Evolutionary conservation across 2,888 invertebrate genomes (phyloP), one percentile per base, ranked within the genome.

Genomic region (Hydrotaea diabolus): DNA sequence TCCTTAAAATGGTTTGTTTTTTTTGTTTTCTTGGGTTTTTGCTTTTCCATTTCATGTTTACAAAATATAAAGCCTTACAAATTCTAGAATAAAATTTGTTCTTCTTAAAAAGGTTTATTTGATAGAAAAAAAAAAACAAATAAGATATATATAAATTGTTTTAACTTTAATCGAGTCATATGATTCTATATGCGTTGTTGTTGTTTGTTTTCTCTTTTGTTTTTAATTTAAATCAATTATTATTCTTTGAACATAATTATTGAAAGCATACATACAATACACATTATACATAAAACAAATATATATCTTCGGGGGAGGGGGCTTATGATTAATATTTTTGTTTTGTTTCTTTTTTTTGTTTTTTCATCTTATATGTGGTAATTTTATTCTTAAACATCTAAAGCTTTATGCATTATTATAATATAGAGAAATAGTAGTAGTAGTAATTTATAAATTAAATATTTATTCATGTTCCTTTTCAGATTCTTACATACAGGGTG

Each of bases 81-180:
- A 77, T 46, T 74, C 82, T 78, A 82, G 66, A 79, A 64, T 73
- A 77, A 84, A 81, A 76, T 83, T 76, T 83, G 82, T 85, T 86
- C 77, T 64, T 78, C 66, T 55, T 73, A 23, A 49, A 59, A 64
- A 57, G 19, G 76, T 85, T 72, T 57, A 49, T 76, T 49, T 26
- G 26, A 26, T 23, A 2, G 26, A 43, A 15, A 11, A 49, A 46
- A 26, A 39, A 21, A 80, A 80, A 72, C 43, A 71, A 64, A 80
- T 46, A 31, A 77, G 71, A 39, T 55, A 64, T 72, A 39, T 55
- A 64, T 72, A 81, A 79, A 74, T 76, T 69, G 62, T 81, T 74
- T 55, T 46, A 66, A 74, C 64, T 64, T 66, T 71, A 43, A 74
- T 75, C 57, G 46, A 74, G 43, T 57, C 59, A 39, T 55, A 59